These are phyloP conservation scores for Muscidifurax raptorellus DNA, from an alignment of 1,140 invertebrate genomes.

Conservation along the genomic window DNA sequence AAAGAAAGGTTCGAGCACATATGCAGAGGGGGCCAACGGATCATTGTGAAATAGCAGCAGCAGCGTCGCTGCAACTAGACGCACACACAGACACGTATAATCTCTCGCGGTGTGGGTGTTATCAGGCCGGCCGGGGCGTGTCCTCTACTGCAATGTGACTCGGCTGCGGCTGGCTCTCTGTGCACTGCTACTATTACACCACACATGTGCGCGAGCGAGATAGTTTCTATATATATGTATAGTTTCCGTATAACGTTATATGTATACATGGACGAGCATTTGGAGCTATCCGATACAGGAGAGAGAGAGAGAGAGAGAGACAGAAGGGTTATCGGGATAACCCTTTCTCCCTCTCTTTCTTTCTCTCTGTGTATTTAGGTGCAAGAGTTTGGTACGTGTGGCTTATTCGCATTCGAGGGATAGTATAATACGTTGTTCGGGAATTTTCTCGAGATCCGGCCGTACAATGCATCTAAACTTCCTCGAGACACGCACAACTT, in stretches of 20 bases:
- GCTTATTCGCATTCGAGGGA: neutral
- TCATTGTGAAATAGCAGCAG: constrained; percentile 40
- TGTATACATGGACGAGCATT: neutral
- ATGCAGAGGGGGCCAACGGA: neutral
- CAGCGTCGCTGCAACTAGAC: constrained; percentile 13
- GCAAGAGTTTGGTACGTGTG: no score
- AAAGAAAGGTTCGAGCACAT: constrained; percentile 29
- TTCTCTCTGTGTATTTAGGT: no score
- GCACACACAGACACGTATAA: neutral
- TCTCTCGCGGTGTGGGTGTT: constrained; percentile 49
- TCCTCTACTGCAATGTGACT: constrained; percentile 8
- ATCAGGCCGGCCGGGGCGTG: constrained; percentile 47
- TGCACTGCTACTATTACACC: constrained; percentile 39
- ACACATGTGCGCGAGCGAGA: constrained; percentile 33
- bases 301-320: no score
- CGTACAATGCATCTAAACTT: neutral
- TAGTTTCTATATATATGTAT: no score
- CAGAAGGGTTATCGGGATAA: constrained; percentile 60
- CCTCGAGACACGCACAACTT: constrained; percentile 27
- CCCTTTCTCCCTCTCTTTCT: constrained; percentile 30
- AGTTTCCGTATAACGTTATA: constrained; percentile 35
- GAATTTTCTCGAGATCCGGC: no score
- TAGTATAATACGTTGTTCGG: neutral
- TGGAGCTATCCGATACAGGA: constrained; percentile 40
- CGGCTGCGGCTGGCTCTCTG: neutral